Evolutionary conservation across 2,888 invertebrate species (phyloP).

Genomic region (Oscheius sp.): DNA sequence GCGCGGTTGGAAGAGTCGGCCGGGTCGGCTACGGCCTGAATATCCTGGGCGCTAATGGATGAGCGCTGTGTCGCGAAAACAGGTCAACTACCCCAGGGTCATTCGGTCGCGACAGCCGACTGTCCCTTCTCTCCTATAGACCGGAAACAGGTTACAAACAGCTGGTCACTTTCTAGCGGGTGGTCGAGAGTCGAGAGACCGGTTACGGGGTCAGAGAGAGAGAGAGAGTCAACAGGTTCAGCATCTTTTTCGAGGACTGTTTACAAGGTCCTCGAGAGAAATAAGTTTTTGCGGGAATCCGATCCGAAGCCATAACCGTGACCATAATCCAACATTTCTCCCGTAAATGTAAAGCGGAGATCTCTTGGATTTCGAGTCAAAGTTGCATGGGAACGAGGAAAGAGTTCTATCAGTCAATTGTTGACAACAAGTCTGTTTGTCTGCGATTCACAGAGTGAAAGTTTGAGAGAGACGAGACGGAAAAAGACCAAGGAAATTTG

Average conservation of each 20-base stretch:
- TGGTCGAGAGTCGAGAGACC: conserved; percentile 1
- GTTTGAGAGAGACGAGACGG: no score
- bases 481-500: no score
- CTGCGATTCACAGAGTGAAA: no score
- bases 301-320: background rate
- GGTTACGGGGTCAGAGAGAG: background rate
- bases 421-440: no score
- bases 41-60: conserved; percentile 33
- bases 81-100: conserved; percentile 34
- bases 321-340: background rate
- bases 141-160: conserved; percentile 37
- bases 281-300: background rate
- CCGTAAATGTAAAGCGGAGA: no score
- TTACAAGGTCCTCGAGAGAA: background rate
- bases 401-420: no score
- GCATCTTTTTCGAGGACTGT: no score
- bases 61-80: conserved; percentile 27
- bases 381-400: no score
- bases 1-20: background rate
- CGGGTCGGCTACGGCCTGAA: conserved; percentile 18
- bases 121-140: background rate
- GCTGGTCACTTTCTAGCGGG: conserved; percentile 5
- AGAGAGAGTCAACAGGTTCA: background rate
- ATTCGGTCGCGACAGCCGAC: conserved; percentile 7
- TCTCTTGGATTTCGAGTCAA: no score